Percentiles rank a stretch among this genome's conserved stretches.
Evolutionary conservation across 1,140 invertebrate species (phyloP).

Genomic region (Dryas iulia): DNA sequence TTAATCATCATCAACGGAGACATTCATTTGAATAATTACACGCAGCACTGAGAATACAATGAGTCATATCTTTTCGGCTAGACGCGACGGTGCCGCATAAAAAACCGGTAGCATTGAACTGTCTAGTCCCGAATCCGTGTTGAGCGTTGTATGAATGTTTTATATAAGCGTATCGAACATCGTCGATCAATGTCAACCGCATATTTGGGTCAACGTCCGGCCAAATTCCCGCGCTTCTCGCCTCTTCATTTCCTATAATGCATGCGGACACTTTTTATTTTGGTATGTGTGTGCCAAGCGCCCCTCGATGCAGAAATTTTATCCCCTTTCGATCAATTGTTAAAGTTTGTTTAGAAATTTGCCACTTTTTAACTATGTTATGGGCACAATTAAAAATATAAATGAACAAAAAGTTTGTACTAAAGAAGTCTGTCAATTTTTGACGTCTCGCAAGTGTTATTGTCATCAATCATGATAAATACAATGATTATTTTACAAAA

Average conservation of each 20-base stretch:
- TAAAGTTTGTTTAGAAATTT: slow-evolving; percentile 3
- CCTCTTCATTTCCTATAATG: slow-evolving; percentile 67
- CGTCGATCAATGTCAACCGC: slow-evolving; percentile 79
- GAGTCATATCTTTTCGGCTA: slow-evolving; percentile 52
- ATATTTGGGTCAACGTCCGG: slow-evolving; percentile 77
- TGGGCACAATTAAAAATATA: not conserved
- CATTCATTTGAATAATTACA: slow-evolving; percentile 27
- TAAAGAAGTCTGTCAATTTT: not conserved
- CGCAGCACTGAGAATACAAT: slow-evolving; percentile 16
- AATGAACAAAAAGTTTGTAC: not conserved
- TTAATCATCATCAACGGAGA: slow-evolving; percentile 16
- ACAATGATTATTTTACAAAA: not conserved
- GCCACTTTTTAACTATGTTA: not conserved
- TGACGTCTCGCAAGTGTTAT: not conserved
- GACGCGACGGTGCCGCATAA: slow-evolving; percentile 51
- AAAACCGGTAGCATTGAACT: slow-evolving; percentile 68
- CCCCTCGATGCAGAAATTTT: slow-evolving; percentile 2
- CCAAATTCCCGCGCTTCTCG: slow-evolving; percentile 67
- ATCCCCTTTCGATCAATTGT: slow-evolving; percentile 1
- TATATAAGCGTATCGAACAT: slow-evolving; percentile 68
- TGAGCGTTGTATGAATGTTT: slow-evolving; percentile 55
- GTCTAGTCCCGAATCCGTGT: slow-evolving; percentile 57
- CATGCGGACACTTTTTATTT: slow-evolving; percentile 50
- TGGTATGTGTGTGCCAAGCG: slow-evolving; percentile 24
- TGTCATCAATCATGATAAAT: not conserved